Evolutionary conservation across 2,113 vertebrate species (phyloP), one percentile per base, ranked within the genome.

Genomic region (Gracilinanus agilis): DNA sequence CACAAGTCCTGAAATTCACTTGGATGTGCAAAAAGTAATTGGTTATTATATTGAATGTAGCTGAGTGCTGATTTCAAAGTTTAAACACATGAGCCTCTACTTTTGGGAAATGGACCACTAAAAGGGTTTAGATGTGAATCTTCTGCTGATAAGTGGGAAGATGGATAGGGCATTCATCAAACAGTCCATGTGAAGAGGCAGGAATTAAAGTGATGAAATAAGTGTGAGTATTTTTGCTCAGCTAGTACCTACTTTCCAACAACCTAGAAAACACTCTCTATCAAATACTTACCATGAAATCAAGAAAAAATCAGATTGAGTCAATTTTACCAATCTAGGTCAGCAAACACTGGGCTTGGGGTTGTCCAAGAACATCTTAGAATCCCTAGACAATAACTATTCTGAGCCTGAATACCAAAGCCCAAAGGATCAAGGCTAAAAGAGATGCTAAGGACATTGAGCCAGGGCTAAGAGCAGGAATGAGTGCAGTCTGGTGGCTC

Each of bases 1-100:
- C 93, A 94, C 96, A 97, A 97, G 96, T 97, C 92, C 92, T 56
- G 93, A 97, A 97, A 96, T 93, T 92, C 90, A 90, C 92, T 95
- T 96, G 94, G 96, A 96, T 91, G 93, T 96, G 94, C 95, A 94
- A 92, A 95, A 96, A 91, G 95, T 91, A 96, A 97, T 96, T 97
- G 95, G 94, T 92, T 95, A 93, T 94, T 96, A 93, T 88, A 92
- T 83, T 97, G 96, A 97, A 93, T 44, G 54, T 54, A 95, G 93
- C 89, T 92, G 91, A 93, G 90, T 96, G 93, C 91, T 95, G 94
- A 95, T 91, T 95, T 96, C 96, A 96, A 97, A 96, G 95, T 96
- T 93, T 49, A 97, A 96, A 96, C 88, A 90, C 83, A 95, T 96
- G 96, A 96, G 96, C 96, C 89, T 95, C 93, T n/a, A 54, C 44